Evolutionary conservation across 2,888 invertebrate species (phyloP).

Genomic region (Papilio demoleus): DNA sequence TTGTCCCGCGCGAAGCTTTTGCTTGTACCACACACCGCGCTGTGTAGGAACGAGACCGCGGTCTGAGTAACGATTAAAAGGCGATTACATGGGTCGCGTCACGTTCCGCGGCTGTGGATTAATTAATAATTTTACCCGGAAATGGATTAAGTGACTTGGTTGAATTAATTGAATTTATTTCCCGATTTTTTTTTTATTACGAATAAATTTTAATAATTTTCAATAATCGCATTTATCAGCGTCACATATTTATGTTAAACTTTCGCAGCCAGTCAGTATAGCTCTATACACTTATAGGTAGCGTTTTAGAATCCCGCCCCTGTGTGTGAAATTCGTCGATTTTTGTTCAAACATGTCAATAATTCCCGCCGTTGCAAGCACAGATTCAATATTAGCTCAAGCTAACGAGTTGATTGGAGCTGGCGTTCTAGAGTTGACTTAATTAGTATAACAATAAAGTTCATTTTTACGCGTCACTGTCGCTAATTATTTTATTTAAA

Average conservation of each 20-base stretch:
- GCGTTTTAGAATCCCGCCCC: not conserved
- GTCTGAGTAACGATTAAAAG: conserved; percentile 26
- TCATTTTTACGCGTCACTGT: conserved; percentile 38
- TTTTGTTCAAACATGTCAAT: conserved; percentile 72
- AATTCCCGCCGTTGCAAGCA: conserved; percentile 62
- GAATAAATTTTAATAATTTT: not conserved
- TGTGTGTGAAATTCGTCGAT: conserved; percentile 52
- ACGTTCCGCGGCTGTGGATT: conserved; percentile 35
- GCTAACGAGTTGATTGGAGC: conserved; percentile 65
- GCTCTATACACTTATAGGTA: not conserved
- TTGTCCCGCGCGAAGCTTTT: not conserved
- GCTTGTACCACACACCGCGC: not conserved
- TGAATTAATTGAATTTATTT: conserved; percentile 32
- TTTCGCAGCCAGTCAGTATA: no score
- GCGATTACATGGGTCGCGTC: conserved; percentile 38
- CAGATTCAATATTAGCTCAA: conserved; percentile 69
- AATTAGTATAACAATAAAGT: conserved; percentile 42
- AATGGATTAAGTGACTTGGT: conserved; percentile 40
- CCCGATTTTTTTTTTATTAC: not conserved
- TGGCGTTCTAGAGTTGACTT: conserved; percentile 45
- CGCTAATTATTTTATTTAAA: conserved; percentile 69
- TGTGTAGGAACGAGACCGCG: conserved; percentile 18
- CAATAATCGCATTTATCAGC: no score
- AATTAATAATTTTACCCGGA: conserved; percentile 39
- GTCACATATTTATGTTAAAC: no score